These are phyloP conservation scores for Pedicia rivosa DNA, from an alignment of 2,888 invertebrate species.

Conservation along the genomic window DNA sequence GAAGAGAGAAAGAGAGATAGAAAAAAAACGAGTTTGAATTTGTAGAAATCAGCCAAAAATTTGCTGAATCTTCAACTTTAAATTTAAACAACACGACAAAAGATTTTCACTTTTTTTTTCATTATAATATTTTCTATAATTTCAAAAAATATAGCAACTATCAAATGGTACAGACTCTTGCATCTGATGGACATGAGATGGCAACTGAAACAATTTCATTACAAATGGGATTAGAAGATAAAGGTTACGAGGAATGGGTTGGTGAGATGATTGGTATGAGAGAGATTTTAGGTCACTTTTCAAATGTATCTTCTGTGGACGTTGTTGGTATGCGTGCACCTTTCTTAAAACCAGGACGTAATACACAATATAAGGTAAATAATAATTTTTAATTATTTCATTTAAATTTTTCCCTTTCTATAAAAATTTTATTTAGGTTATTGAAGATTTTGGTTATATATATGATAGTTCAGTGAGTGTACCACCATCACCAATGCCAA, in stretches of 20 bases:
- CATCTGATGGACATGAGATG: constrained; percentile 76
- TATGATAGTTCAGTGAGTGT: constrained; percentile 87
- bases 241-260: constrained; percentile 84
- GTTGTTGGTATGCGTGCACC: constrained; percentile 80
- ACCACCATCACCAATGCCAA: constrained; percentile 60
- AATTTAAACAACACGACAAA: no score
- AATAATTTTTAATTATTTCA: background rate
- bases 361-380: constrained; percentile 74
- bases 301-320: constrained; percentile 66
- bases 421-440: constrained; percentile 39
- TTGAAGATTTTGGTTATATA: constrained; percentile 83
- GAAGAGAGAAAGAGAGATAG: no score
- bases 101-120: no score
- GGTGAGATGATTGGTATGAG: constrained; percentile 91
- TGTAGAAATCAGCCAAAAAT: no score
- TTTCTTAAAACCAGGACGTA: constrained; percentile 81
- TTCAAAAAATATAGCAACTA: constrained; percentile 92
- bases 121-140: no score
- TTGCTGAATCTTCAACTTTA: no score
- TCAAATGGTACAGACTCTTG: constrained; percentile 77
- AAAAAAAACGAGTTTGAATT: no score
- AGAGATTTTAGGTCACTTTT: constrained; percentile 65
- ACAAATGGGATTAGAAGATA: constrained; percentile 74
- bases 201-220: constrained; percentile 45
- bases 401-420: background rate